Conservation (phyloP, 2,797 vertebrate genomes). For the Chloroceryle inda region DNA sequence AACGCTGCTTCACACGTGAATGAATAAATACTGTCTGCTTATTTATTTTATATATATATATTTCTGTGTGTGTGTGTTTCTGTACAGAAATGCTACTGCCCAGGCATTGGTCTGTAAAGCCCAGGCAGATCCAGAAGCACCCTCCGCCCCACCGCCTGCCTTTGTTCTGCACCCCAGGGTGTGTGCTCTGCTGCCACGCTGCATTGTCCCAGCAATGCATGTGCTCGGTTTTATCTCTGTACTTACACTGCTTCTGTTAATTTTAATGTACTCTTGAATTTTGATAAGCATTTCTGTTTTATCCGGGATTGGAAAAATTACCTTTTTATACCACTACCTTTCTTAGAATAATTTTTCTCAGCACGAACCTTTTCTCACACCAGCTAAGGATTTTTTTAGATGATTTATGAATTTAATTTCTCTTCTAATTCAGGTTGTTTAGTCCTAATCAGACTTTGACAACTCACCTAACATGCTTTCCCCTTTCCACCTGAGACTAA, state of each 20-base stretch:
- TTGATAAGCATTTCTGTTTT: background rate
- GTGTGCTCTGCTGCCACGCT: background rate
- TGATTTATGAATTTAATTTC: conserved; percentile 55
- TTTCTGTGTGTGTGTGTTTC: background rate
- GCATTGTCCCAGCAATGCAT: background rate
- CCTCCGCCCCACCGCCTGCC: background rate
- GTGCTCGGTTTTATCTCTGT: fast-evolving
- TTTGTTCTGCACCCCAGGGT: background rate
- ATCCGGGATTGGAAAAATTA: background rate
- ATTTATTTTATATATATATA: background rate
- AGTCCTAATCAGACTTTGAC: conserved; percentile 44
- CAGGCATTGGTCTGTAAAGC: background rate
- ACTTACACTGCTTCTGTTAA: background rate
- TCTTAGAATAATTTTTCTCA: background rate
- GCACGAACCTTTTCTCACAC: background rate
- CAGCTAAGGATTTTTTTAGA: background rate
- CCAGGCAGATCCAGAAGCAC: background rate
- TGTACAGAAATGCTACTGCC: background rate
- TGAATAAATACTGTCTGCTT: background rate
- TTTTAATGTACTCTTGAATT: background rate
- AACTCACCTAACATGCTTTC: conserved; percentile 25
- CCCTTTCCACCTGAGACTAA: conserved; percentile 12
- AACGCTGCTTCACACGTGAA: fast-evolving
- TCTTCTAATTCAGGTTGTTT: conserved; percentile 38
- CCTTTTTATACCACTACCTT: background rate